Base-by-base conservation (phyloP, 2,888 invertebrate species). In the Idaea dimidiata region DNA sequence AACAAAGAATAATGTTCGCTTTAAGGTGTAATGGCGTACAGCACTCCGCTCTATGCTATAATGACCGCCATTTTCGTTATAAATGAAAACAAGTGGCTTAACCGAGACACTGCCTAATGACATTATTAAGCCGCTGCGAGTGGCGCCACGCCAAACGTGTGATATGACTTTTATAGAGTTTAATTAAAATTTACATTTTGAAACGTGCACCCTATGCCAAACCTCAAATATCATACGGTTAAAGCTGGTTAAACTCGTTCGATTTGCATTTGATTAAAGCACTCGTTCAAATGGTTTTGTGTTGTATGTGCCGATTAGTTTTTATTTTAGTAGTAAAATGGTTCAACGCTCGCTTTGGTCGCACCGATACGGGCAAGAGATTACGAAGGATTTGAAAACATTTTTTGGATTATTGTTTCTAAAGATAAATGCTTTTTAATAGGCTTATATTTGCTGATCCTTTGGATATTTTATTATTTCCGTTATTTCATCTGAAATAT, bases 11-110 rank as follows among this genome's bases (percentile, higher is more conserved):
- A 84, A 85, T 85, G 84, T 72, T 69, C 78, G 75, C 74, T 81
- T 79, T 78, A 79, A 80, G 80, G 77, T 80, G 70, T 84, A 84
- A 84, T 84, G 81, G 83, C 72, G 72, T 80, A 84, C 84, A 84
- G 75, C 84, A 83, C 83, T 86, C 80, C 79, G 85, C 86, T 85
- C 84, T 87, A 86, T 85, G 80, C 78, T 67, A 73, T 86, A 87
- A 86, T 83, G 87, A 86, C 82, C 75, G 74, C 83, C 83, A 85
- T 86, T 84, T 70, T 73, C 75, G 73, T 76, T 77, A 80, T 78
- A 87, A 87, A 87, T 86, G 86, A 86, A 85, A 85, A 86, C 84
- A 86, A 86, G 84, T 87, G 82, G 83, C 77, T 78, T 77, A 78
- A 77, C 80, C 74, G 80, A 78, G 82, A 82, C 82, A 81, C 78